phyloP scores from a whole-genome alignment of 2,113 vertebrate species.

The Pelobates fuscus region DNA sequence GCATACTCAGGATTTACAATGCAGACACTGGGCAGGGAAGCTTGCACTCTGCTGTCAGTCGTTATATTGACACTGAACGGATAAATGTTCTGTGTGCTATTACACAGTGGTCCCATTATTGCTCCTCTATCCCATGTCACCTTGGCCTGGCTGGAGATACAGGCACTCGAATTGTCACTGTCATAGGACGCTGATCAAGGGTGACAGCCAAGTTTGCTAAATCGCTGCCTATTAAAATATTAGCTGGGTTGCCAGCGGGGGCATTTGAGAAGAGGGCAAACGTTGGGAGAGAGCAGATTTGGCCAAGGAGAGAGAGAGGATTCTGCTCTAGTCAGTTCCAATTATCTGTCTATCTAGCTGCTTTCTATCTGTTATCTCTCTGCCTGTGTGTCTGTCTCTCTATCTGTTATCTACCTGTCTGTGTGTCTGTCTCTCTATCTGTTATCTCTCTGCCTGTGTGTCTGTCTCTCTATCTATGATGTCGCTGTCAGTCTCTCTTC shows the following conservation, averaged over 20 bases:
- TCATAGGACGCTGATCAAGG: slow-evolving; percentile 47
- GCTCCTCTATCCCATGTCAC: slow-evolving; percentile 13
- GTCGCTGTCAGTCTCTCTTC: too few species aligned
- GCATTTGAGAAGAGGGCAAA: slow-evolving; percentile 22
- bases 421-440: neutral
- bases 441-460: too few species aligned
- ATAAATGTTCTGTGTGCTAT: neutral
- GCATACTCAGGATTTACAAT: too few species aligned
- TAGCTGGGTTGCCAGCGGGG: slow-evolving; percentile 5
- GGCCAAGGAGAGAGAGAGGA: neutral
- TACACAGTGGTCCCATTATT: neutral
- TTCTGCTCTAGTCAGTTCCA: neutral
- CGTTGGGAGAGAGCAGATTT: neutral
- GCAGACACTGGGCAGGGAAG: neutral
- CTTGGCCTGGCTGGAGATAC: slow-evolving; percentile 20
- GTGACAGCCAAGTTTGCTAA: slow-evolving; percentile 47
- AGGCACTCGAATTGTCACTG: slow-evolving; percentile 1
- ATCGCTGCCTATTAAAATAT: slow-evolving; percentile 42
- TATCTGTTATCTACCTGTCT: neutral
- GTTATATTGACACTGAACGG: too few species aligned
- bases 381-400: neutral
- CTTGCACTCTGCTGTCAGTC: too few species aligned
- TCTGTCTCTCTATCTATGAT: too few species aligned
- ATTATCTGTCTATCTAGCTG: neutral
- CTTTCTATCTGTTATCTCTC: neutral